phyloP scores from a whole-genome alignment of 1,140 invertebrate species.

The Drosophila triauraria region DNA sequence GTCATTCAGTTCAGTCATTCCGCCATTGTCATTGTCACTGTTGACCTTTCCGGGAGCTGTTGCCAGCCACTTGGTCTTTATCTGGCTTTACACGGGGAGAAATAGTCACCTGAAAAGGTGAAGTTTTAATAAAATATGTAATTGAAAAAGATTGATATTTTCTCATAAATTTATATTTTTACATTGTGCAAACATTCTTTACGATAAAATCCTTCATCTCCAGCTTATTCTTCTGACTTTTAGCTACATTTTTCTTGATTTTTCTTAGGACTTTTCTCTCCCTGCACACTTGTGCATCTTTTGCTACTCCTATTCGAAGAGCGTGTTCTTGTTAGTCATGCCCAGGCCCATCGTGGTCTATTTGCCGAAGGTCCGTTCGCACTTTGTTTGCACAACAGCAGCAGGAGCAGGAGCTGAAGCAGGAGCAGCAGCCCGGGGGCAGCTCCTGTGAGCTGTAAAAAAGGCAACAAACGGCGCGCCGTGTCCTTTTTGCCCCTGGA shows the following conservation, averaged over 20 bases:
- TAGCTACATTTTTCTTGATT: not conserved
- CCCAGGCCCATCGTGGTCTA: slow-evolving; percentile 22
- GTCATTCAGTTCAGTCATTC: slow-evolving; percentile 30
- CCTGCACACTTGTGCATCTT: slow-evolving; percentile 21
- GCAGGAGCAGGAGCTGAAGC: slow-evolving; percentile 10
- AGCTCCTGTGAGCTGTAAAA: slow-evolving; percentile 56
- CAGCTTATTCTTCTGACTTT: not conserved
- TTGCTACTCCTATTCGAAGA: slow-evolving; percentile 1
- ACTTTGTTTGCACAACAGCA: slow-evolving; percentile 57
- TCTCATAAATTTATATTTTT: not conserved
- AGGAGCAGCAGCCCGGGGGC: slow-evolving; percentile 1
- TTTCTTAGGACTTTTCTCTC: not conserved
- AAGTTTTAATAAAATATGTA: too few species aligned
- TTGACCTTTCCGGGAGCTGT: slow-evolving; percentile 66
- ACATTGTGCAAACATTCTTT: not conserved
- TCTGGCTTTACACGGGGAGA: slow-evolving; percentile 22
- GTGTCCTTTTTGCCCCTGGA: slow-evolving; percentile 57
- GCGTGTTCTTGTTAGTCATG: slow-evolving; percentile 42
- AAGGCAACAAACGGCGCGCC: slow-evolving; percentile 51
- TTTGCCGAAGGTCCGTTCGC: slow-evolving; percentile 49
- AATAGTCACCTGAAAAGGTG: not conserved
- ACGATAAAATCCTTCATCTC: not conserved
- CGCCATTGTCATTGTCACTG: slow-evolving; percentile 49
- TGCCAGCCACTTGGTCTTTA: slow-evolving; percentile 41
- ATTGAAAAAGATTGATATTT: not conserved